Evolutionary conservation across 2,797 vertebrate genomes (phyloP), one percentile per base, ranked within the genome.

Genomic region (Taenioides sp.): DNA sequence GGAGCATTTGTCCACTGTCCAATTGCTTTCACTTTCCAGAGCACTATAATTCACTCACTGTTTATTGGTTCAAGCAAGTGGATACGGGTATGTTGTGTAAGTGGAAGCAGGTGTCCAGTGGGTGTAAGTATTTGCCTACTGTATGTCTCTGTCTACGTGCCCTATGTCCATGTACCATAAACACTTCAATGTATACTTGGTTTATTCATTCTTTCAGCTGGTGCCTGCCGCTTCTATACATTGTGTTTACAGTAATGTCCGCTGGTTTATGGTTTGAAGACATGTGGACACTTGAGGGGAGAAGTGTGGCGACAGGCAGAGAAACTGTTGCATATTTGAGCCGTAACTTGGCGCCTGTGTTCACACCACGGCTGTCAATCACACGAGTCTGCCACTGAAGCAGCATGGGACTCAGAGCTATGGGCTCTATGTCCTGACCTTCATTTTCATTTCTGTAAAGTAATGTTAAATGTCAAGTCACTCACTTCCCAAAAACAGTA

Each of bases 71-170:
- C 72, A 73, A 89, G 88, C 79, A 84, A 91, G 87, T 89, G 81
- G 87, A 91, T 85, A 87, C 85, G 84, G 88, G 87, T 87, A 85
- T 91, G 88, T 76, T 84, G 79, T 84, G 72, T 91, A 91, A 93
- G 83, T 92, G 84, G 79, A 91, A 93, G 87, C 91, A 92, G 91
- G 88, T 92, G 92, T 87, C 34, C 59, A 43, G 55, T 57, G 65
- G 75, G 72, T 77, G 69, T 77, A 78, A 85, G 80, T 78, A 47
- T 62, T 31, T 60, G 70, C 77, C 74, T 84, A 74, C 80, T 84
- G 61, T 82, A 67, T 69, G 78, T 80, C 65, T 84, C 72, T 64
- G 82, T 82, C 61, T 73, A 34, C 67, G 67, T 25, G 47, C 65
- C 5, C 25, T 52, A 34, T 59, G 65, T 80, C 69, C 84, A 54